A percentile compares a stretch with the other conserved stretches of the same genome.
These are phyloP conservation scores for Ectobius pallidus DNA, from an alignment of 2,888 invertebrate genomes.

Conservation along the genomic window DNA sequence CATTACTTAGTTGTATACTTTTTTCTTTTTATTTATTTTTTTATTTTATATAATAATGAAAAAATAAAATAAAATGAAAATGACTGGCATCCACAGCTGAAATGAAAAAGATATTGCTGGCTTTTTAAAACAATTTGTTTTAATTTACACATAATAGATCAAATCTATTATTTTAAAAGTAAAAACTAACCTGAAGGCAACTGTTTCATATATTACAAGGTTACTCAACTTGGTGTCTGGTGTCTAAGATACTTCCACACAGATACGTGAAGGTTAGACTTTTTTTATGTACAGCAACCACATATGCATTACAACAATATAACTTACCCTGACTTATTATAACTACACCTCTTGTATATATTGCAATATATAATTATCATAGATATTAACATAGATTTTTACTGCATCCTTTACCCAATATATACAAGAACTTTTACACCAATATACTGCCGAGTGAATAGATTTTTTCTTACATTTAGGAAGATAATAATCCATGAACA, in stretches of 20 bases:
- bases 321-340: neutral
- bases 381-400: neutral
- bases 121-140: neutral
- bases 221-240: neutral
- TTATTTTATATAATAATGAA: no score
- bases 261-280: neutral
- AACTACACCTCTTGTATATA: neutral
- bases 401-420: neutral
- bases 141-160: conserved; percentile 1
- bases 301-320: conserved; percentile 1
- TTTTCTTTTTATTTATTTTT: neutral
- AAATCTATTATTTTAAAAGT: neutral
- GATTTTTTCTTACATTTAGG: neutral
- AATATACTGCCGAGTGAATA: neutral
- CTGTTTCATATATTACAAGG: neutral
- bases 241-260: neutral
- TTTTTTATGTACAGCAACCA: neutral
- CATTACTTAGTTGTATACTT: neutral
- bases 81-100: neutral
- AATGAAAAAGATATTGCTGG: neutral
- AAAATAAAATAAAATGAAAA: neutral
- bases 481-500: neutral
- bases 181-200: conserved; percentile 6
- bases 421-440: neutral
- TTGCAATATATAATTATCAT: neutral